Percentiles rank a stretch among this genome's conserved stretches.
Evolutionary conservation across 2,888 invertebrate genomes (phyloP).

Genomic region (Callyntrura guangdongensis): DNA sequence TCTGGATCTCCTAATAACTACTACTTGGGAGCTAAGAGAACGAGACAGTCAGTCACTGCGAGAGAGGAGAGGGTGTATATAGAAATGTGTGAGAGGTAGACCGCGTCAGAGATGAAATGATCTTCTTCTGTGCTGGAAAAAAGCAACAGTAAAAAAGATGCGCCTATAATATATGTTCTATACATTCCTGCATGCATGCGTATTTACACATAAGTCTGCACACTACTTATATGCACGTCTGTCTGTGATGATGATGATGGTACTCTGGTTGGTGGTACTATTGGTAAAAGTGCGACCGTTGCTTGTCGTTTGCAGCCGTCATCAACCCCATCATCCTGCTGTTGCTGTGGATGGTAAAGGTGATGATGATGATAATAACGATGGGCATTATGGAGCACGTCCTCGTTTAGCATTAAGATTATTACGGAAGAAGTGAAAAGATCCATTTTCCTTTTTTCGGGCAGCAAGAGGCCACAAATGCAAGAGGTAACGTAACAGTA

Average conservation of each 20-base stretch:
- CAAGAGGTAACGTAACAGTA: not conserved
- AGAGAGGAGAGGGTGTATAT: not conserved
- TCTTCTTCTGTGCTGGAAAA: not conserved
- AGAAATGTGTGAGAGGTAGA: not conserved
- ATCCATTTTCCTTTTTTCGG: conserved; percentile 23
- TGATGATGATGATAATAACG: not conserved
- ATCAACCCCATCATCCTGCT: conserved; percentile 49
- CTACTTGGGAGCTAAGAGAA: too few species aligned
- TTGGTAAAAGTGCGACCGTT: conserved; percentile 38
- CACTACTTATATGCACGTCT: not conserved
- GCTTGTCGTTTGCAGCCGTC: conserved; percentile 55
- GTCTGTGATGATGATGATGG: not conserved
- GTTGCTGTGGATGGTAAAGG: not conserved
- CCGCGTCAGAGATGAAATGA: not conserved
- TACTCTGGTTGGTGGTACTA: not conserved
- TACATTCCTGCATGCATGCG: not conserved
- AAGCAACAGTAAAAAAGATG: conserved; percentile 5
- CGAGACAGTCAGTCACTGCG: not conserved
- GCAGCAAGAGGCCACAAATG: not conserved
- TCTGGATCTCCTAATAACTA: too few species aligned
- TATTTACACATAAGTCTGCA: not conserved
- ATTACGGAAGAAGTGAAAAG: conserved; percentile 54
- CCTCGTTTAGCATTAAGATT: conserved; percentile 5
- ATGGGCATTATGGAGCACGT: too few species aligned
- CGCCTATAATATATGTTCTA: not conserved